Base-by-base conservation (phyloP, 2,797 vertebrate genomes). In the Rallus crepitans region DNA sequence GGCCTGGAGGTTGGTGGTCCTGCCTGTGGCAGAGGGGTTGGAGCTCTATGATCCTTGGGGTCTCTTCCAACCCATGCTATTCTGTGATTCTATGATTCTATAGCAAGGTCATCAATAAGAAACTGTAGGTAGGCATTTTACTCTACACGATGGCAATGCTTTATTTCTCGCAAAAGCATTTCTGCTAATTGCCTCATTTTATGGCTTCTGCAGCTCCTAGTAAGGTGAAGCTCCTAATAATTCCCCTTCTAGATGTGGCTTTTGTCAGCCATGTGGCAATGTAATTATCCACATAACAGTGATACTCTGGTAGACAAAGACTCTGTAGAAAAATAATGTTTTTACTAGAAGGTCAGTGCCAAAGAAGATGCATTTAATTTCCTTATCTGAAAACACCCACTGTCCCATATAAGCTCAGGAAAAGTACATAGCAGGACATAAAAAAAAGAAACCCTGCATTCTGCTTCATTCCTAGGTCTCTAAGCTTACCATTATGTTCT, bases 271-370 rank as follows among this genome's bases (percentile, higher is more conserved):
- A 16, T 27, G 30, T 27, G 52, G 59, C 45, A 73, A n/a, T 17
- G 50, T 47, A 87, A 65, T 89, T 90, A 78, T 61, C 39, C n/a
- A 65, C 19, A 8, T 33, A 89, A 64, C 30, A 66, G 52, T 4
- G 25, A 60, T 53, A 70, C 9, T 77, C 27, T 27, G 16, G 11
- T 60, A 78, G 82, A 88, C 52, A 90, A 83, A 80, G 37, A 53
- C 28, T 45, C 27, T 45, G 40, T 5, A 65, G 60, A 72, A 94
- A 89, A 95, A 50, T 4, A 70, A 78, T 31, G 19, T 11, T 83
- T 90, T 82, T 65, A 53, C 47, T 45, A 64, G 47, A 91, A 94
- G 93, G 80, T 87, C 78, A 73, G 20, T 57, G 94, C 76, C 84
- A 86, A 75, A 76, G 59, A 86, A 78, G 31, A 60, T 64, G 40